phyloP scores from a whole-genome alignment of 2,797 vertebrate species.

The Synanceia verrucosa region DNA sequence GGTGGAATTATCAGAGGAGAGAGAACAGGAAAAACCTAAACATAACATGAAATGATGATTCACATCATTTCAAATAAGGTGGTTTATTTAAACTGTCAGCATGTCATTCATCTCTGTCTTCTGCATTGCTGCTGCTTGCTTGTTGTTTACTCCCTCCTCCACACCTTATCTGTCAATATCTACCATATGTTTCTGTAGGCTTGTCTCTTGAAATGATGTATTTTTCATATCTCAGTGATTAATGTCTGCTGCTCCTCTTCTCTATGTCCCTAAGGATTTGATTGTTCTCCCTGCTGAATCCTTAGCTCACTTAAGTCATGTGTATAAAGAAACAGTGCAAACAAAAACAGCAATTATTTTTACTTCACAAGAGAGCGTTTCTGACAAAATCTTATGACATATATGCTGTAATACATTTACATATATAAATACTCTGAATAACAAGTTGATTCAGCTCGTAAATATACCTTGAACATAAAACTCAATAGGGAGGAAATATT shows the following conservation, averaged over 20 bases:
- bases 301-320: slow-evolving; percentile 6
- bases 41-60: background rate
- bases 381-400: background rate
- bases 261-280: slow-evolving; percentile 36
- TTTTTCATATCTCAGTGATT: slow-evolving; percentile 53
- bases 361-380: background rate
- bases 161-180: slow-evolving; percentile 32
- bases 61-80: slow-evolving; percentile 17
- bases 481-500: too few relatives aligned
- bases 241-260: slow-evolving; percentile 31
- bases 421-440: too few relatives aligned
- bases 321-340: slow-evolving; percentile 1
- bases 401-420: background rate
- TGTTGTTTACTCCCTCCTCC: slow-evolving; percentile 11
- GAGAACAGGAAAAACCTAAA: background rate
- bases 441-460: too few relatives aligned
- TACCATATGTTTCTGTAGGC: slow-evolving; percentile 27
- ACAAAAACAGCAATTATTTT: slow-evolving; percentile 21
- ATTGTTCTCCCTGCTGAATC: slow-evolving; percentile 29
- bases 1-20: background rate
- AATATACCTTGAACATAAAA: too few relatives aligned
- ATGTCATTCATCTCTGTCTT: background rate
- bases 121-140: background rate
- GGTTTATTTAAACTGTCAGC: slow-evolving; percentile 7
- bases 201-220: slow-evolving; percentile 36